Conservation (phyloP, 2,888 invertebrate genomes). For the Gymnoscelis rufifasciata region DNA sequence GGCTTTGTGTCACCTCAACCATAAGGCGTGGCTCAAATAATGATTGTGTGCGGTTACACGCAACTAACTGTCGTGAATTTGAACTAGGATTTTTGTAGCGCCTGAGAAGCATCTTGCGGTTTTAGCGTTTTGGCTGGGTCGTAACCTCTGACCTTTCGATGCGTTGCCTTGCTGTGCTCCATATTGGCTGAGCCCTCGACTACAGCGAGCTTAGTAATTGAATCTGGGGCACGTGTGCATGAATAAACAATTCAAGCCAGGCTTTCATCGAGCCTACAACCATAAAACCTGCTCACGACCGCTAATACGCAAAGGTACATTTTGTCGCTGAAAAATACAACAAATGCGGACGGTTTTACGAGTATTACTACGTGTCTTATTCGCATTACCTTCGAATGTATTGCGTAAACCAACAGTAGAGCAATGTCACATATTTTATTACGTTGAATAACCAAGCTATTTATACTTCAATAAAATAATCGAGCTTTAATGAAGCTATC, state of each 20-base stretch:
- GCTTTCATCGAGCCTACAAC: constrained; percentile 18
- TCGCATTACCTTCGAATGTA: neutral
- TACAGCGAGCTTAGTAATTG: constrained; percentile 45
- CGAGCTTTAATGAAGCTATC: constrained; percentile 48
- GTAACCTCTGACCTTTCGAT: constrained; percentile 37
- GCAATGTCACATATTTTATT: neutral
- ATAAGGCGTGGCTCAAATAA: constrained; percentile 16
- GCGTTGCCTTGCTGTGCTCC: constrained; percentile 16
- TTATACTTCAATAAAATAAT: constrained; percentile 41
- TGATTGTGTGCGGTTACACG: constrained; percentile 4
- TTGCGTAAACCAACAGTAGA: neutral
- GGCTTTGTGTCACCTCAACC: constrained; percentile 21
- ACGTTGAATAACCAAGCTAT: constrained; percentile 30
- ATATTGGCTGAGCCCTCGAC: constrained; percentile 4
- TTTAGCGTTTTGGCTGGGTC: constrained; percentile 13
- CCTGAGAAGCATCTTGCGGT: neutral
- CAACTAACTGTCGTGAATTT: constrained; percentile 4
- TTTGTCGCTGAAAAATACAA: constrained; percentile 13
- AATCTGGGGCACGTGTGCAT: constrained; percentile 53
- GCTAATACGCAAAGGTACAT: constrained; percentile 8
- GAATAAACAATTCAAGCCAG: constrained; percentile 50
- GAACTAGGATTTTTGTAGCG: constrained; percentile 9
- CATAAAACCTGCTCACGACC: constrained; percentile 15
- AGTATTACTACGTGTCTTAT: constrained; percentile 2
- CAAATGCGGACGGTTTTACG: constrained; percentile 10